These are phyloP conservation scores for Microctonus hyperodae DNA, from an alignment of 2,888 invertebrate genomes.

Conservation along the genomic window DNA sequence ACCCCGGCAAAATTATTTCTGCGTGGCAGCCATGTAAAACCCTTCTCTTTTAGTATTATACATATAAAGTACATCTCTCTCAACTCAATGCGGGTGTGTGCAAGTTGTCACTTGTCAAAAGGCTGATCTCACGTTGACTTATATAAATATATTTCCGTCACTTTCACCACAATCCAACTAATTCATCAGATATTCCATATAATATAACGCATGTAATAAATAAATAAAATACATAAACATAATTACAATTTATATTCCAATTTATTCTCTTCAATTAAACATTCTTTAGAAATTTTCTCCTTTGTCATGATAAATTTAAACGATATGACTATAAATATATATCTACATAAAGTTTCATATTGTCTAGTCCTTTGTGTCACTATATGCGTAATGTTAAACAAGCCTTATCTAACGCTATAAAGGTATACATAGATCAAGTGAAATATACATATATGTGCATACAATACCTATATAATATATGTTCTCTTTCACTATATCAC, in stretches of 20 bases:
- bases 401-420: not conserved
- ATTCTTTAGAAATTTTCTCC: no score
- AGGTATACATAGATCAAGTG: not conserved
- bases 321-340: no score
- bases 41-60: not conserved
- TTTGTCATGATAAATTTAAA: no score
- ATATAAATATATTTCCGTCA: not conserved
- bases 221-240: no score
- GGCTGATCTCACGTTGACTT: slow-evolving; percentile 4
- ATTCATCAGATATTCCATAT: not conserved
- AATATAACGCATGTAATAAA: no score
- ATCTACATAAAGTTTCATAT: not conserved
- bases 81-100: not conserved
- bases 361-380: not conserved
- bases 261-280: no score
- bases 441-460: not conserved
- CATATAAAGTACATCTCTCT: not conserved
- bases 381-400: not conserved
- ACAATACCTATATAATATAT: not conserved
- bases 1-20: slow-evolving; percentile 53
- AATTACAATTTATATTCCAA: no score
- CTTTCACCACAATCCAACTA: not conserved
- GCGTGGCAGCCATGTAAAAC: not conserved
- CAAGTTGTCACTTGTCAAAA: not conserved
- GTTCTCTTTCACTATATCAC: not conserved